Conservation (phyloP, 2,888 invertebrate species). For the Polylopha cassiicola region DNA sequence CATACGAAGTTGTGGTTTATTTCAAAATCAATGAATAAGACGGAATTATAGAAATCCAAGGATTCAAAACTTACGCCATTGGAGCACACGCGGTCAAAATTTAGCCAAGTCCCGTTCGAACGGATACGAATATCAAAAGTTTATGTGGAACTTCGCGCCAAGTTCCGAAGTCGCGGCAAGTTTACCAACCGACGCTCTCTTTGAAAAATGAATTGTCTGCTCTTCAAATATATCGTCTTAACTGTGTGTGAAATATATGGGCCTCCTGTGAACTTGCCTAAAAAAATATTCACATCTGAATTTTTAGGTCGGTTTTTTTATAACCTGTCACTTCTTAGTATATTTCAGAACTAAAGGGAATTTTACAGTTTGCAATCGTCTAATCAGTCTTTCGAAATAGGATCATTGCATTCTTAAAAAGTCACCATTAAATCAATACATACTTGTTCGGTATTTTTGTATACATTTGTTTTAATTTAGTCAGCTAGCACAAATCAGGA, state of each 20-base stretch:
- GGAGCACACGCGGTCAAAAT: slow-evolving; percentile 35
- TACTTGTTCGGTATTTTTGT: no score
- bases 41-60: slow-evolving; percentile 6
- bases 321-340: no score
- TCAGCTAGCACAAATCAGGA: no score
- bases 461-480: no score
- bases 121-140: slow-evolving; percentile 65
- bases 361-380: no score
- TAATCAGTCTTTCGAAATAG: no score
- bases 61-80: slow-evolving; percentile 10
- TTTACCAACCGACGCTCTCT: slow-evolving; percentile 49
- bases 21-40: slow-evolving; percentile 14
- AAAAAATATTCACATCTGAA: no score
- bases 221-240: slow-evolving; percentile 66
- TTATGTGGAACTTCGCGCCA: slow-evolving; percentile 49
- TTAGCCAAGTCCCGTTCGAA: slow-evolving; percentile 47
- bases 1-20: slow-evolving; percentile 9
- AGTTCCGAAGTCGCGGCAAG: slow-evolving; percentile 51
- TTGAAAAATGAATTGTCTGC: slow-evolving; percentile 76
- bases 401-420: no score
- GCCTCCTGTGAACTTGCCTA: no score
- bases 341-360: no score
- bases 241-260: slow-evolving; percentile 56
- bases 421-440: no score
- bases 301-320: no score